phyloP scores from a whole-genome alignment of 37 sponge, comb jelly and placozoan species.

The Geodia barretti region DNA sequence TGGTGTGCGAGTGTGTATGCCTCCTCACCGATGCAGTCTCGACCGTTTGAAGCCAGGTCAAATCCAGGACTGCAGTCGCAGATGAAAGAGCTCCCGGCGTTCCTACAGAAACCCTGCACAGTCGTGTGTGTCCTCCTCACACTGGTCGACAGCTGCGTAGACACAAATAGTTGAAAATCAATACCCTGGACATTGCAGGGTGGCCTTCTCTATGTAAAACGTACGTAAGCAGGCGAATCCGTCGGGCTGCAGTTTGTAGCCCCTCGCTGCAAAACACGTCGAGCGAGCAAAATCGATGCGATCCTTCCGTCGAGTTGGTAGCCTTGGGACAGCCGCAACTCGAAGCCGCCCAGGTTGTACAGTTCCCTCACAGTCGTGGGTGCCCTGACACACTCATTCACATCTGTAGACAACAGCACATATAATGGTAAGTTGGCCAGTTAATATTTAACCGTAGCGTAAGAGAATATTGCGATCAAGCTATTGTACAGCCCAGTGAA shows the following conservation, averaged over 20 bases:
- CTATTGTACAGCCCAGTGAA: too few species aligned
- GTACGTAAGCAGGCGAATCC: background rate
- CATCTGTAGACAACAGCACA: background rate
- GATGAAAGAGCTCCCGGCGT: background rate
- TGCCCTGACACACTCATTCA: constrained; percentile 23
- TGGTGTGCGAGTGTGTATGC: too few species aligned
- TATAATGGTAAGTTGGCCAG: too few species aligned
- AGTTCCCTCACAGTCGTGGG: constrained; percentile 21
- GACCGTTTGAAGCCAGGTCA: background rate
- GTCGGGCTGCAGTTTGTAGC: background rate
- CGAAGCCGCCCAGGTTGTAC: constrained; percentile 33
- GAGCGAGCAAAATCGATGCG: constrained; percentile 3
- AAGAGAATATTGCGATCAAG: too few species aligned
- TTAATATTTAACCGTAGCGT: too few species aligned
- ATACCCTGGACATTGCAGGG: background rate
- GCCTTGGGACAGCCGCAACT: constrained; percentile 18
- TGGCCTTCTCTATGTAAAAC: background rate
- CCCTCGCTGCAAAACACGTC: background rate
- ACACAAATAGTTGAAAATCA: constrained; percentile 11
- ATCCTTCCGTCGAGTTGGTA: constrained; percentile 4
- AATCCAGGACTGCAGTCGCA: background rate
- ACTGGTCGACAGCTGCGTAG: constrained; percentile 4
- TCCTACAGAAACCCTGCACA: background rate
- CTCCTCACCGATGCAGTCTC: background rate
- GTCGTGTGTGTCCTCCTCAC: background rate